Evolutionary conservation across 2,888 invertebrate genomes (phyloP), one percentile per base, ranked within the genome.

Genomic region (Boloria euphrosyne): DNA sequence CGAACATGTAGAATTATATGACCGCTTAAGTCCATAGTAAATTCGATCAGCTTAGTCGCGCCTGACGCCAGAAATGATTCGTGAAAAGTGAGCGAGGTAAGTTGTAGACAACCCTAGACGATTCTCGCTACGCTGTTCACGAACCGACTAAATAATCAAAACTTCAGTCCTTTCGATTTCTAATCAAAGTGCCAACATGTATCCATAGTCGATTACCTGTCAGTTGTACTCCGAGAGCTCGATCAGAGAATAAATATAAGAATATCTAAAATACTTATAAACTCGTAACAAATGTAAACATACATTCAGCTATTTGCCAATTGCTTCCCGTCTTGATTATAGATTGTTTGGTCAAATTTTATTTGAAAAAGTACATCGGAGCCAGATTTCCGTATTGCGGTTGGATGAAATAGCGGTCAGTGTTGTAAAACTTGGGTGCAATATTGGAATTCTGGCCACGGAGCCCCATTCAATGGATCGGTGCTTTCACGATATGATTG

Each of bases 401-500:
- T 74, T 76, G 83, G 75, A 76, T 73, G 79, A 75, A 78, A 74
- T 76, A 78, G 64, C 75, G 74, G 74, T 75, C 79, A 71, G 76
- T 71, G 80, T 75, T 76, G 78, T 78, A 80, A 76, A 76, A 55
- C 67, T 78, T 80, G 83, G 78, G 79, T 71, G 84, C 83, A 78
- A 76, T 79, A 76, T 74, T 70, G 78, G 85, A 76, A 74, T 60
- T 74, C 86, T 82, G 86, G 82, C 88, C 81, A 78, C 85, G 83
- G 76, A 84, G 85, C 87, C 82, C 85, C 86, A 85, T 87, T 93
- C 96, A 97, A 94, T 97, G 97, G 87, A 97, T 97, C 83, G 97
- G 96, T 77, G 97, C 96, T 93, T 97, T 97, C 83, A 97, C 97
- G 89, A 97, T 97, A 93, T 97, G 96, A 93, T 97, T 97, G 76